Evolutionary conservation across 2,888 invertebrate genomes (phyloP), one percentile per base, ranked within the genome.

Genomic region (Cephus rjabovi): DNA sequence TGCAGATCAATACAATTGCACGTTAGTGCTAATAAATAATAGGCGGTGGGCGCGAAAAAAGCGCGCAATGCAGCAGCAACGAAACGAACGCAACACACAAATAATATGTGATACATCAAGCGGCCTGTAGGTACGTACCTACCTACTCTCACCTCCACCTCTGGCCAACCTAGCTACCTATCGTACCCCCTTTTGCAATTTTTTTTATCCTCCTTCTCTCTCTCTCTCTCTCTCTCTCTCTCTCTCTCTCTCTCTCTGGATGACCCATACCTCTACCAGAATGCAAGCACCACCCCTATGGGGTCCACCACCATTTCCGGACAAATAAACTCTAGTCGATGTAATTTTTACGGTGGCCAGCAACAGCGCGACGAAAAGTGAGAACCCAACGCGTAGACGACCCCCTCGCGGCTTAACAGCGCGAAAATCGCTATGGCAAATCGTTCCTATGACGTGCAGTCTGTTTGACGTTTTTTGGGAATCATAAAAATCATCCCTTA

Each of bases 301-400:
- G 88, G 90, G 89, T 90, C 74, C 90, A 90, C 89, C 90, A 89
- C 90, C 91, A 90, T 91, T 91, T 91, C 90, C 89, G 91, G 90
- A 90, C 91, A 91, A 91, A 91, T 91, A 91, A 91, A 91, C 91
- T 90, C 92, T 95, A 95, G 91, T 95, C 95, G 82, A 95, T 94
- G 87, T 95, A 94, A 91, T 95, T 95, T 92, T 95, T 95, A 84
- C 94, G 95, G 93, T 91, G 95, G 94, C 94, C 95, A 94, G 73
- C 93, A 93, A 87, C 85, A 88, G 87, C 85, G 87, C 89, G 89
- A 90, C 89, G 90, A 90, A 90, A 90, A 90, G 86, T 88, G 89
- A 88, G 86, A 84, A 87, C 85, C 85, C 86, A 82, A 78, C 78
- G 56, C 81, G 78, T 79, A 80, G 85, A 84, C 83, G 82, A 81